phyloP scores from a whole-genome alignment of 2,797 vertebrate species.

The Lepilemur septentrionalis region DNA sequence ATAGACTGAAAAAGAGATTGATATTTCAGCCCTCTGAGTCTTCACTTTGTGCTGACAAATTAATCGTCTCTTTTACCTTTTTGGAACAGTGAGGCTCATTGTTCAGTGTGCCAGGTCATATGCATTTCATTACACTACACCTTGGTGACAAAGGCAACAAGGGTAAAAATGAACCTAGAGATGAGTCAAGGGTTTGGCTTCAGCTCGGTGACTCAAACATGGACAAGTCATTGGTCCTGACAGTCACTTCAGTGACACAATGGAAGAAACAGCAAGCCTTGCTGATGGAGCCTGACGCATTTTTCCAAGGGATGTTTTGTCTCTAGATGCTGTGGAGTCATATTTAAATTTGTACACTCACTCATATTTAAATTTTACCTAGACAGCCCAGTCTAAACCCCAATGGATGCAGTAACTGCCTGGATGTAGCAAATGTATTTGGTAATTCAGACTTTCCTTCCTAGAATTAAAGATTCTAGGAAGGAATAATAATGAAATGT shows the following conservation, averaged over 20 bases:
- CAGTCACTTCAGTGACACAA: slow-evolving; percentile 21
- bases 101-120: slow-evolving; percentile 62
- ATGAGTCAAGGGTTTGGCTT: slow-evolving; percentile 61
- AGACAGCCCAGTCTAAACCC: slow-evolving; percentile 42
- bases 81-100: slow-evolving; percentile 69
- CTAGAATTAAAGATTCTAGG: slow-evolving; percentile 18
- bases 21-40: slow-evolving; percentile 65
- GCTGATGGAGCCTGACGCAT: background rate
- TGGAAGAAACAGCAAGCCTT: slow-evolving; percentile 1
- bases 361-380: slow-evolving; percentile 59
- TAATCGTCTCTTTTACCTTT: slow-evolving; percentile 70
- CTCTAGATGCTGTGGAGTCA: slow-evolving; percentile 6
- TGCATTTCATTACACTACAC: slow-evolving; percentile 58
- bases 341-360: slow-evolving; percentile 55
- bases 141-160: slow-evolving; percentile 63
- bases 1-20: slow-evolving; percentile 64
- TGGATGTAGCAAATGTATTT: slow-evolving; percentile 36
- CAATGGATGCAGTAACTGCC: slow-evolving; percentile 41
- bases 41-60: slow-evolving; percentile 77
- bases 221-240: slow-evolving; percentile 48
- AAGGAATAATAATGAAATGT: slow-evolving; percentile 34
- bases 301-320: slow-evolving; percentile 23
- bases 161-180: slow-evolving; percentile 47
- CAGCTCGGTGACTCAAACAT: slow-evolving; percentile 33
- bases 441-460: slow-evolving; percentile 29